Percentiles rank a stretch among this genome's conserved stretches.
Evolutionary conservation across 2,888 invertebrate genomes (phyloP).

Genomic region (Philonicus albiceps): DNA sequence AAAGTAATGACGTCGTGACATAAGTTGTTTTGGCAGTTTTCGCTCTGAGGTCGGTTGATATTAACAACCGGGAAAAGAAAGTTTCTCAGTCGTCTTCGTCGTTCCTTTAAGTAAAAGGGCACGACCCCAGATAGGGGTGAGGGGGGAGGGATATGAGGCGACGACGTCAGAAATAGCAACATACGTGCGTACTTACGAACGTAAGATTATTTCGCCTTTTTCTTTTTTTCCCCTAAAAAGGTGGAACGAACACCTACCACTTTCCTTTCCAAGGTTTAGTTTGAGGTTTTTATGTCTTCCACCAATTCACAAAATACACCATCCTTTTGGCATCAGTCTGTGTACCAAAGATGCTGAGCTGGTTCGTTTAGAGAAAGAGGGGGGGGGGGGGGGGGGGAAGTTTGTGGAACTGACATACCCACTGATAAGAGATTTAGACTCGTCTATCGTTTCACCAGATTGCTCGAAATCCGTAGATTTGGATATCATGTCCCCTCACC

Average conservation of each 20-base stretch:
- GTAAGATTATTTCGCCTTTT: neutral
- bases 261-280: slow-evolving; percentile 7
- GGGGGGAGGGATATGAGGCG: neutral
- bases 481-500: too few species aligned
- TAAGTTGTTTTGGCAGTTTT: slow-evolving; percentile 4
- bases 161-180: neutral
- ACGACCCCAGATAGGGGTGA: too few species aligned
- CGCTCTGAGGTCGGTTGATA: neutral
- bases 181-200: neutral
- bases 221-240: neutral
- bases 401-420: slow-evolving; percentile 12
- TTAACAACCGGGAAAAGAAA: neutral
- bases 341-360: neutral
- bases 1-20: slow-evolving; percentile 29
- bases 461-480: neutral
- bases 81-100: neutral
- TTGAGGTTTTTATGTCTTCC: neutral
- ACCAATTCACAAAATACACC: neutral
- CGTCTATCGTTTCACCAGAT: slow-evolving; percentile 8
- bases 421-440: slow-evolving; percentile 30
- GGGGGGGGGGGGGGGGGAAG: too few species aligned
- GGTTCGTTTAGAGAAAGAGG: too few species aligned
- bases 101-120: neutral
- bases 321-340: neutral
- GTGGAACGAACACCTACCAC: neutral